Conservation (phyloP, 2,113 vertebrate genomes). For the Onychorhynchus coronatus region DNA sequence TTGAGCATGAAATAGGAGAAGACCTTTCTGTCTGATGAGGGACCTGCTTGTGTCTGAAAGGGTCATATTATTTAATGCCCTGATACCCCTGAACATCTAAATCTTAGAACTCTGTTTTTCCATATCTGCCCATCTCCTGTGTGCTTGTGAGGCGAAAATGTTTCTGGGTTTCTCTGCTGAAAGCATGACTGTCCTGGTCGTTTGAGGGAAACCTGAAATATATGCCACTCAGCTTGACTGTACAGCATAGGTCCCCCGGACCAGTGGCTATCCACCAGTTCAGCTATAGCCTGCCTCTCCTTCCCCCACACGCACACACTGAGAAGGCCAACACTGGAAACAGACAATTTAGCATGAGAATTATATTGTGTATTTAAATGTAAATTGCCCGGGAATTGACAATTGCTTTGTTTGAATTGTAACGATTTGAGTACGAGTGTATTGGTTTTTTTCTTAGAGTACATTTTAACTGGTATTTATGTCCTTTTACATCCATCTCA, state of each 20-base stretch:
- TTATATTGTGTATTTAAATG: slow-evolving; percentile 26
- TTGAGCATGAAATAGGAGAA: neutral
- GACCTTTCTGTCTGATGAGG: neutral
- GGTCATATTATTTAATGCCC: neutral
- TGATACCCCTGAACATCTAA: neutral
- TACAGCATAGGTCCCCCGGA: neutral
- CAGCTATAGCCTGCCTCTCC: neutral
- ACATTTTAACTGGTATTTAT: slow-evolving; percentile 22
- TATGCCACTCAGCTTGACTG: neutral
- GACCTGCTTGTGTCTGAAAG: neutral
- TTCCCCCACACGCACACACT: neutral
- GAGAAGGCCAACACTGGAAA: neutral
- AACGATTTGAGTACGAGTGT: neutral
- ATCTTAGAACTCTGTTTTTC: neutral
- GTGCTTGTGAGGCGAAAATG: neutral
- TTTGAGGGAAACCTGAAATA: neutral
- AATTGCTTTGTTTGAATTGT: slow-evolving; percentile 29
- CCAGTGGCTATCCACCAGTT: neutral
- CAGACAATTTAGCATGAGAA: slow-evolving; percentile 10
- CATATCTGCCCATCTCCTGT: neutral
- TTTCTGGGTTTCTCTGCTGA: neutral
- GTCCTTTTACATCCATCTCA: neutral
- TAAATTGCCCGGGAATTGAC: neutral
- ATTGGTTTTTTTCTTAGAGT: neutral
- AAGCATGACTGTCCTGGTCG: rapidly evolving